Conservation (phyloP, 2,113 vertebrate genomes). For the Tenrec ecaudatus region DNA sequence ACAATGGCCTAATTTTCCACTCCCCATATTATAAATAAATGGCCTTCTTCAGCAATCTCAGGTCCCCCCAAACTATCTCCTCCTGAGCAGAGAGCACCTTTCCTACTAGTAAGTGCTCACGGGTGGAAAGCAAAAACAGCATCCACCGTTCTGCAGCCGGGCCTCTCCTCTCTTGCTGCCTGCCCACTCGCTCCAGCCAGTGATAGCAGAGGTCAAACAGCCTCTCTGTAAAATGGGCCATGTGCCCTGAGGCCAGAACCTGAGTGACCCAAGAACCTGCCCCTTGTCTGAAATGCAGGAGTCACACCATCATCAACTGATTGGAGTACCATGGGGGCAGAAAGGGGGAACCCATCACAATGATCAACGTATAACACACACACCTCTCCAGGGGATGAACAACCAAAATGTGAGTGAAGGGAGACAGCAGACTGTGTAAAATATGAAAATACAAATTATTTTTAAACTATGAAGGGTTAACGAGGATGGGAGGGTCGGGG, state of each 20-base stretch:
- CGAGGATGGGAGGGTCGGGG: too few relatives aligned
- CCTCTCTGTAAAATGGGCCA: too few relatives aligned
- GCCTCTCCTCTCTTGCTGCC: not conserved
- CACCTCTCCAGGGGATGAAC: too few relatives aligned
- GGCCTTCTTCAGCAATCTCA: slow-evolving; percentile 84
- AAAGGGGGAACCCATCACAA: too few relatives aligned
- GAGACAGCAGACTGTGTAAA: too few relatives aligned
- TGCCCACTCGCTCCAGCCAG: not conserved
- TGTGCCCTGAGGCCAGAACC: not conserved
- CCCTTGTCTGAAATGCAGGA: not conserved
- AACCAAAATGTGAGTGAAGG: too few relatives aligned
- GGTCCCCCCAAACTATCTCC: slow-evolving; percentile 78
- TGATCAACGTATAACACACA: too few relatives aligned
- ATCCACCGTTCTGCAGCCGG: not conserved
- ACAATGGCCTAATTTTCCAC: slow-evolving; percentile 92
- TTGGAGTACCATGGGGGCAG: not conserved
- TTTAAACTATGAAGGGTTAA: too few relatives aligned
- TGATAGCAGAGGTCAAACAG: not conserved
- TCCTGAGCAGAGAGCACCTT: not conserved
- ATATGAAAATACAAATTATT: too few relatives aligned
- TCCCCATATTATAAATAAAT: slow-evolving; percentile 88
- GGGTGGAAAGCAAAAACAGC: slow-evolving; percentile 13
- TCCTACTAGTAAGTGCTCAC: slow-evolving; percentile 4
- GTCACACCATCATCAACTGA: not conserved
- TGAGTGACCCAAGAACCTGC: rapidly evolving